Conservation (phyloP, 2,113 vertebrate species). For the Uria aalge region DNA sequence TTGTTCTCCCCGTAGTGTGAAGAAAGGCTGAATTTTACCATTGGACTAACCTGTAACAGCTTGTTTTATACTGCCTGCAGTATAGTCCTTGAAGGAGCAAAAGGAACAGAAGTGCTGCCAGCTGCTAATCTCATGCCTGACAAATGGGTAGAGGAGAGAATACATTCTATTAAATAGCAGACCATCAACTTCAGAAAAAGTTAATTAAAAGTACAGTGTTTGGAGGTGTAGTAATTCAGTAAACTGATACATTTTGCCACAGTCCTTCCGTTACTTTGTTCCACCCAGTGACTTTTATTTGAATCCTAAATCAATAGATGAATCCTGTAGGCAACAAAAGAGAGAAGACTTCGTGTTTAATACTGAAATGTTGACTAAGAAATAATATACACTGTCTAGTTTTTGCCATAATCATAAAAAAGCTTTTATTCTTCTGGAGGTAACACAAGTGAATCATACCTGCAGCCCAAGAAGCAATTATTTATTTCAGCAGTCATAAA, state of each 20-base stretch:
- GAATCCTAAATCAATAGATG: constrained; percentile 1
- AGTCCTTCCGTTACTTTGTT: background rate
- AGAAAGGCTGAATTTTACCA: background rate
- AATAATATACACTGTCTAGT: background rate
- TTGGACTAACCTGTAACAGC: background rate
- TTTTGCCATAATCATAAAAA: constrained; percentile 2
- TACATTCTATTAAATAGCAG: background rate
- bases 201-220: background rate
- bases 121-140: background rate
- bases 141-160: background rate
- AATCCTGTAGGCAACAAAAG: background rate
- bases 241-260: background rate
- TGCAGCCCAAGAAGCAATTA: background rate
- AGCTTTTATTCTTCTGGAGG: background rate
- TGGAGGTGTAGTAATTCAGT: background rate
- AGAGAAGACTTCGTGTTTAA: background rate
- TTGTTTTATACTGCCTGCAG: background rate
- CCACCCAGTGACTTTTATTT: background rate
- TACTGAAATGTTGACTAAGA: constrained; percentile 3
- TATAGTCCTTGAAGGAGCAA: background rate
- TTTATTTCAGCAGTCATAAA: background rate
- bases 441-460: background rate
- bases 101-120: background rate
- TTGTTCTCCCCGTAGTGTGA: background rate
- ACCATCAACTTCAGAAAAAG: background rate